Conservation (phyloP, 2,888 invertebrate genomes). For the Caenorhabditis angaria region DNA sequence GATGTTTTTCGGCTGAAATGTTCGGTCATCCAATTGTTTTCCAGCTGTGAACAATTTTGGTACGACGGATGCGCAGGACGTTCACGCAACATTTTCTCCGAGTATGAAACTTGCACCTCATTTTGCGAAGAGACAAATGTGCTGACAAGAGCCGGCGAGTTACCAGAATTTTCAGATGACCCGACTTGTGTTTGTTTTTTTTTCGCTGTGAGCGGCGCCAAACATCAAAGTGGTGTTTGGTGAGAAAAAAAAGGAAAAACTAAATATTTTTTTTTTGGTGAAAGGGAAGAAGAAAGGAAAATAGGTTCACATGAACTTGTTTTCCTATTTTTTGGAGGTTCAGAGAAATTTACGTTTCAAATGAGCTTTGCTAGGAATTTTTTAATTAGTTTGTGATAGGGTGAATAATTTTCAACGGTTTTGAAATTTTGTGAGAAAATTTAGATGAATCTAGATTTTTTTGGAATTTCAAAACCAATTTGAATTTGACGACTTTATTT, state of each 20-base stretch:
- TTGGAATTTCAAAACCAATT: no score
- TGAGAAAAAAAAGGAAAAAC: neutral
- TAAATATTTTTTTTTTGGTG: neutral
- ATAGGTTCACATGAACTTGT: no score
- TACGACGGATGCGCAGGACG: constrained; percentile 64
- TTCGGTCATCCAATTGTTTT: constrained; percentile 1
- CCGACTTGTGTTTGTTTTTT: neutral
- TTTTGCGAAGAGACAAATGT: constrained; percentile 69
- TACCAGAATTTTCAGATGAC: neutral
- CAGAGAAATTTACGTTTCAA: no score
- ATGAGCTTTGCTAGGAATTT: no score
- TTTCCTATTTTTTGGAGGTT: constrained; percentile 6
- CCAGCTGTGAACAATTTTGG: constrained; percentile 59
- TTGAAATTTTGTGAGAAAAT: no score
- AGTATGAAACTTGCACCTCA: constrained; percentile 59
- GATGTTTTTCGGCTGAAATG: neutral
- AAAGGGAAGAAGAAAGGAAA: neutral
- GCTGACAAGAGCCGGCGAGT: constrained; percentile 60
- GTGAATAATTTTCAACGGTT: no score
- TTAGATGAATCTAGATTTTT: no score
- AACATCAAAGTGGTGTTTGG: neutral
- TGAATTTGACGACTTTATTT: no score
- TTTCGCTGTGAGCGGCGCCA: neutral
- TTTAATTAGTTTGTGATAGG: no score
- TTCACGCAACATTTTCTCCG: constrained; percentile 65